Base-by-base conservation (phyloP, 1,140 invertebrate genomes). In the Drosophila mojavensis region DNA sequence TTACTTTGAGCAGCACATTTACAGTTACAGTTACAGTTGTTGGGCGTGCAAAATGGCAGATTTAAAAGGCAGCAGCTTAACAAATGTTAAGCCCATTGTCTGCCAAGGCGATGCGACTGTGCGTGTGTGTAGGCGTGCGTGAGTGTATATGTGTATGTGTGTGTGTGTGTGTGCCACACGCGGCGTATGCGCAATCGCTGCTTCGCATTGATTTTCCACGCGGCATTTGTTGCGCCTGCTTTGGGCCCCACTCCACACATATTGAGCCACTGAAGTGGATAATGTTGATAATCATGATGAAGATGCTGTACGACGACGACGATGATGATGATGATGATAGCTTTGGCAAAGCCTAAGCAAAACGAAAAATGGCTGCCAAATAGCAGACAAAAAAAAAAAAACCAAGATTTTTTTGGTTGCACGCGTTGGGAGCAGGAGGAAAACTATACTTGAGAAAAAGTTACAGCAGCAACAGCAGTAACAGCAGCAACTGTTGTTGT, bases 361-460 rank as follows among this genome's bases (percentile, higher is more conserved):
- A 61, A 77, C 45, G 72, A 68, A 79, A 89, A 83, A 80, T 88
- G 83, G 77, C 77, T 79, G 70, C 79, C 72, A 74, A 77, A 70
- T 72, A 47, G 30, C 62, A 75, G 43, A 69, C 53, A 68, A 53
- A 50, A 48, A 54, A 77, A n/a, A n/a, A 24, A 24, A 24, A 24
- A 24, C 20, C 1, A 24, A 53, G 24, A 11, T 13, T 2, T 11
- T 20, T 62, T 51, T 54, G 39, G 39, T 65, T 64, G 70, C 51
- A 78, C 60, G 74, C 63, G 64, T 65, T 39, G 36, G 36, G 36
- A 39, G 33, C 5, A 5, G 28, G 69, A 66, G 66, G 77, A 88
- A 72, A 79, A 80, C 79, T 70, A 74, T 79, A 64, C 78, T 78
- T 82, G 63, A 88, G 71, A 64, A 86, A 88, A 88, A 73, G 68